Base-by-base conservation (phyloP, 2,888 invertebrate species). In the Clusia tigrina region DNA sequence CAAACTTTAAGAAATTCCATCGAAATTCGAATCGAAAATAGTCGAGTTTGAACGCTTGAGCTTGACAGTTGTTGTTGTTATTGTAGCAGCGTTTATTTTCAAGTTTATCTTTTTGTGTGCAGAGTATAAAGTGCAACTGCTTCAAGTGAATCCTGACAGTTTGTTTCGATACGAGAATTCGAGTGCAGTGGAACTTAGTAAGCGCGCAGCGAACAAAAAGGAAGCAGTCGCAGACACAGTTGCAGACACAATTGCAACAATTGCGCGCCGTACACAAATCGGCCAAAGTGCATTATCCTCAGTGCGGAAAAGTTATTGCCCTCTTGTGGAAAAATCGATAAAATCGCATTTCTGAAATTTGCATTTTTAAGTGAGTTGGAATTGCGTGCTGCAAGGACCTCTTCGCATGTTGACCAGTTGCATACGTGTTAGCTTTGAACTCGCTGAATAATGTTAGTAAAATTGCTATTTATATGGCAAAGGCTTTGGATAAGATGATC, bases 1-100 rank as follows among this genome's bases (percentile, higher is more conserved):
- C 76, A 73, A 79, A 73, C 79, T 78, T 76, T 81, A 81, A 80
- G 80, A 78, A 77, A 76, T 78, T 78, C 76, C 71, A 76, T 77
- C 75, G 73, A 72, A 74, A 74, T 71, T 71, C 74, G 74, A 72
- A 74, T 69, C 70, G 74, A 74, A 74, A 68, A 63, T 73, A 80
- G 80, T 80, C 77, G 77, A 77, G 80, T 78, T 74, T 72, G 69
- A 77, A 74, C 78, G 71, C 76, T 80, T 71, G 77, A 70, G 69
- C 68, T 69, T 72, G 69, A 69, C 76, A 72, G 72, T 59, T 48
- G 48, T 48, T 48, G 48, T 48, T 20, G 5, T 48, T 48, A n/a
- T 32, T 9, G 22, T 22, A 42, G n/a, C 6, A 18, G 48, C 48
- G 18, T 42, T 42, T 48, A 20, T 42, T 42, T 48, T 20, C 32